These are phyloP conservation scores for Aphyosemion australe DNA, from an alignment of 2,113 vertebrate genomes.

Conservation along the genomic window DNA sequence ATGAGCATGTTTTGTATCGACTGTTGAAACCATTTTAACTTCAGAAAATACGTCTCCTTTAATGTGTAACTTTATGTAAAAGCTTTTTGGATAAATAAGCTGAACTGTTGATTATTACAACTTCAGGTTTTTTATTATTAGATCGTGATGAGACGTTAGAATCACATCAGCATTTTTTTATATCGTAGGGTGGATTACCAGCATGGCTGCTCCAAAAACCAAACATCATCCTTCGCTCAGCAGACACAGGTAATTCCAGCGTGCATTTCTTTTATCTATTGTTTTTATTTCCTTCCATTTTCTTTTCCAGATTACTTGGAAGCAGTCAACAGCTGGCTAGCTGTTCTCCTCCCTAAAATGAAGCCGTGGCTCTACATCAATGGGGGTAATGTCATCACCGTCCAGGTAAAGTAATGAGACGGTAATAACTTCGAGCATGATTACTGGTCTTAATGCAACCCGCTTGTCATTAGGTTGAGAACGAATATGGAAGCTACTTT, in stretches of 20 bases:
- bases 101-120: too few relatives aligned
- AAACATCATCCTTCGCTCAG: conserved; percentile 86
- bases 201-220: conserved; percentile 91
- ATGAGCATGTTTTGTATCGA: too few relatives aligned
- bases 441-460: background rate
- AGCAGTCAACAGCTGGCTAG: conserved; percentile 89
- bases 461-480: conserved; percentile 84
- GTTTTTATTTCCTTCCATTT: background rate
- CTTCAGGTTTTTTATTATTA: too few relatives aligned
- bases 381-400: conserved; percentile 92
- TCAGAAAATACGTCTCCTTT: too few relatives aligned
- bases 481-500: conserved; percentile 93
- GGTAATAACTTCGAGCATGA: background rate
- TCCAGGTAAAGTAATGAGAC: conserved; percentile 83
- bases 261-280: background rate
- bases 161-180: background rate
- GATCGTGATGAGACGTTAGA: too few relatives aligned
- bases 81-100: too few relatives aligned
- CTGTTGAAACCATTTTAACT: too few relatives aligned
- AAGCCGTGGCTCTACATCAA: conserved; percentile 87
- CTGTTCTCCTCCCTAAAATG: conserved; percentile 88
- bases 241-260: conserved; percentile 82
- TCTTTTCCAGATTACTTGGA: conserved; percentile 83
- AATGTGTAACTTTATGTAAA: too few relatives aligned
- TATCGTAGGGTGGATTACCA: conserved; percentile 89